Evolutionary conservation across 2,888 invertebrate genomes (phyloP), one percentile per base, ranked within the genome.

Genomic region (Apotomis capreana): DNA sequence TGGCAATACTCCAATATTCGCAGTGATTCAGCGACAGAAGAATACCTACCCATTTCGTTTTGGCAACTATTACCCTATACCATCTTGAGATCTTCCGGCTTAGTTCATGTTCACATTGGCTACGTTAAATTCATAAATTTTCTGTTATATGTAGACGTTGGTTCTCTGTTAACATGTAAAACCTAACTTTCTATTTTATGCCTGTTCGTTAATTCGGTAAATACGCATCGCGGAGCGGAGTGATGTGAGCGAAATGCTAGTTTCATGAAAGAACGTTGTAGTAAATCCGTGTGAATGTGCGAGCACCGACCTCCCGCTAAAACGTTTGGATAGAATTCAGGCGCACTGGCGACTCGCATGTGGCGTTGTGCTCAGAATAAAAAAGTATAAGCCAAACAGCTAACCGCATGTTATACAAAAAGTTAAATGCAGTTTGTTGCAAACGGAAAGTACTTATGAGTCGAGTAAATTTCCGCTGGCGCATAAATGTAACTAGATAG

Each of bases 1-100:
- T 91, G 92, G 92, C 92, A 79, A 74, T 79, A 77, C 77, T 89
- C 92, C 92, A 92, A 90, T 83, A 84, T 83, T 84, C 82, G 78
- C 76, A 80, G 83, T 87, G 87, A 88, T 84, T 90, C 87, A 88
- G 87, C 80, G 86, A 84, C 84, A 87, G 81, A 87, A 87, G 81
- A 87, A 86, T 87, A 84, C 83, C 84, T 87, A 84, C 83, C 84
- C 78, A 81, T 84, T 86, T 89, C 78, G 77, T 86, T 91, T 93
- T 92, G 91, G 92, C 91, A 89, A 82, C 82, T 68, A 68, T 63
- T 59, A 62, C 68, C 63, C 68, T 72, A 68, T 63, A 62, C 68
- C 57, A 63, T 62, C 26, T 65, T 63, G 15, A 72, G 68, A 72
- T 63, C 62, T 72, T 68, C 67, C 71, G 57, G 67, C 12, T 55